Evolutionary conservation across 2,888 invertebrate genomes (phyloP).

Genomic region (Agrilus cyanescens): DNA sequence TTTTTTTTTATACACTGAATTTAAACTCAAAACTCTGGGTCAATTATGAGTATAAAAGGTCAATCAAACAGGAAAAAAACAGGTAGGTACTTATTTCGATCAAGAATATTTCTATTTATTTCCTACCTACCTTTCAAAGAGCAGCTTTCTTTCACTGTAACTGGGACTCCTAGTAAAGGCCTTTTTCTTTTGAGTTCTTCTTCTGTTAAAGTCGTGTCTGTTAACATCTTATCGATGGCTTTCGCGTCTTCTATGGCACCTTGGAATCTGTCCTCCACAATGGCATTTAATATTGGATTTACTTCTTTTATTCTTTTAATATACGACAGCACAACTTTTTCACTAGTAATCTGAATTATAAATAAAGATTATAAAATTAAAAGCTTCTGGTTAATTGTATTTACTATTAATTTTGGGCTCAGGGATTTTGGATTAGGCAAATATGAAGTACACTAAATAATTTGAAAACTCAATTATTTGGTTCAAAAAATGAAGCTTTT

Average conservation of each 20-base stretch:
- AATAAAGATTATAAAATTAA: background rate
- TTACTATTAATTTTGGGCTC: no score
- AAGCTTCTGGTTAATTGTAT: no score
- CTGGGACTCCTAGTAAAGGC: conserved; percentile 70
- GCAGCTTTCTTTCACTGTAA: conserved; percentile 74
- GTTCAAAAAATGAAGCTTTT: no score
- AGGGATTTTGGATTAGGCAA: no score
- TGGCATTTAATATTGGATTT: conserved; percentile 65
- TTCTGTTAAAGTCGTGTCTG: conserved; percentile 15
- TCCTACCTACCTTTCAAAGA: conserved; percentile 47
- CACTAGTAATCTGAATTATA: conserved; percentile 4
- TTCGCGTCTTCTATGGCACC: conserved; percentile 62
- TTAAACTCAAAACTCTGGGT: no score
- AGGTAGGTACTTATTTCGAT: no score
- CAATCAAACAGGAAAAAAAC: no score
- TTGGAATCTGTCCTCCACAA: conserved; percentile 66
- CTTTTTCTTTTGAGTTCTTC: conserved; percentile 17
- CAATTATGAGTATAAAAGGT: no score
- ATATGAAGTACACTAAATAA: no score
- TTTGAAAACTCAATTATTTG: no score
- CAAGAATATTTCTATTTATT: no score
- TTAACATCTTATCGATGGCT: conserved; percentile 44
- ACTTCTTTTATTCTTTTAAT: conserved; percentile 68
- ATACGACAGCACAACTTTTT: conserved; percentile 57
- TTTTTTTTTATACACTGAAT: no score